These are phyloP conservation scores for Phenganax subtilis DNA, from an alignment of 92 coral and sea anemone species.

Conservation along the genomic window DNA sequence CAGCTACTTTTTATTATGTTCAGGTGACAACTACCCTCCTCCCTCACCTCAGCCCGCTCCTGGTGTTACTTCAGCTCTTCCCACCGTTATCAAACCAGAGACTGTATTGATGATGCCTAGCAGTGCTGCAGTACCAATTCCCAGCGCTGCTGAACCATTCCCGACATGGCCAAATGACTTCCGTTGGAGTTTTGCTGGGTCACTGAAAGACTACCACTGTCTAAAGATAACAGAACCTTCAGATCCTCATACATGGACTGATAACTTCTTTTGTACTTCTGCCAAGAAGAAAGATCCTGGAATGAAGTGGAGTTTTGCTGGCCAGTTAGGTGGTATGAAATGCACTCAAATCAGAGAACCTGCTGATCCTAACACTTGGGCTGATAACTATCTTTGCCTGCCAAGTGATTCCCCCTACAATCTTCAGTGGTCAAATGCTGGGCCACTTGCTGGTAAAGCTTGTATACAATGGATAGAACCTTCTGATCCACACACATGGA, in stretches of 20 bases:
- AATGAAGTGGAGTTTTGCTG: slow-evolving; percentile 46
- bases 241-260: slow-evolving; percentile 50
- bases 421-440: slow-evolving; percentile 28
- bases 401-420: slow-evolving; percentile 31
- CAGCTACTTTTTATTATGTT: neutral
- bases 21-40: slow-evolving; percentile 13
- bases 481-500: slow-evolving; percentile 31
- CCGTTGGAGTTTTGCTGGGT: slow-evolving; percentile 58
- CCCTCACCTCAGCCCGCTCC: neutral
- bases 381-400: slow-evolving; percentile 33
- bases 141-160: slow-evolving; percentile 7
- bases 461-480: slow-evolving; percentile 37
- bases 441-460: slow-evolving; percentile 15
- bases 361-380: slow-evolving; percentile 38
- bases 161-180: slow-evolving; percentile 53
- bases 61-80: too few species aligned
- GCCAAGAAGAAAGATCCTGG: slow-evolving; percentile 54
- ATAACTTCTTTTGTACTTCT: slow-evolving; percentile 56
- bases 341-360: slow-evolving; percentile 41
- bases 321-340: slow-evolving; percentile 39
- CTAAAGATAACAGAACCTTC: slow-evolving; percentile 52
- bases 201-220: slow-evolving; percentile 53
- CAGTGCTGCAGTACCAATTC: too few species aligned
- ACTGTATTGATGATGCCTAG: too few species aligned
- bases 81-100: too few species aligned